Evolutionary conservation across 2,113 vertebrate species (phyloP).

Genomic region (Tautogolabrus adspersus): DNA sequence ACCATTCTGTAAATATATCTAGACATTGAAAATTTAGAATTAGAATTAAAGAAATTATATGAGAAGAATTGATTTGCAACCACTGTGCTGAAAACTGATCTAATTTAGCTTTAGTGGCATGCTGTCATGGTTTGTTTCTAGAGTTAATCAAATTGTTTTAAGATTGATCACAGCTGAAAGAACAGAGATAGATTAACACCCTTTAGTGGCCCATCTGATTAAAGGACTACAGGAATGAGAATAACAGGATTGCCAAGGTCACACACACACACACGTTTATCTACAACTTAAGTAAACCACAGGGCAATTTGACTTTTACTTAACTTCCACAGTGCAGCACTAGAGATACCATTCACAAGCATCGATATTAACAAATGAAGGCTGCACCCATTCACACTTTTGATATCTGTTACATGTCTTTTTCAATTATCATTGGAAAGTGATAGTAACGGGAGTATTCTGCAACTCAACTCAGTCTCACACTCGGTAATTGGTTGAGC

Average conservation of each 20-base stretch:
- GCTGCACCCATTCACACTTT: not conserved
- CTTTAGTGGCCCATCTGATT: not conserved
- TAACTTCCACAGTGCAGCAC: too few species aligned
- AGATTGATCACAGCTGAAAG: conserved; percentile 29
- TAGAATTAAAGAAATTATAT: too few species aligned
- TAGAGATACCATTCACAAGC: not conserved
- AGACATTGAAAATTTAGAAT: too few species aligned
- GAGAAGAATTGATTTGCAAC: too few species aligned
- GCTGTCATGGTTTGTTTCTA: not conserved
- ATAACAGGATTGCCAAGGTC: too few species aligned
- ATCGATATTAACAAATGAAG: not conserved
- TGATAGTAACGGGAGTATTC: not conserved
- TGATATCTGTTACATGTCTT: not conserved
- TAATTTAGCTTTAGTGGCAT: not conserved
- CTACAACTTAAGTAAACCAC: too few species aligned
- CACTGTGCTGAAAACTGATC: too few species aligned
- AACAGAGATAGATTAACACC: conserved; percentile 1
- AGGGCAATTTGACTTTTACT: too few species aligned
- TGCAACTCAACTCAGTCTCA: not conserved
- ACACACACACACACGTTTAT: too few species aligned
- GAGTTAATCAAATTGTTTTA: not conserved
- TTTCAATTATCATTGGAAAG: not conserved
- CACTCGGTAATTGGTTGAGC: not conserved
- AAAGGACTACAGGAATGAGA: conserved; percentile 7
- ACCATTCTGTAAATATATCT: too few species aligned